Evolutionary conservation across 2,113 vertebrate species (phyloP), one percentile per base, ranked within the genome.

Genomic region (Oryzias woworae): DNA sequence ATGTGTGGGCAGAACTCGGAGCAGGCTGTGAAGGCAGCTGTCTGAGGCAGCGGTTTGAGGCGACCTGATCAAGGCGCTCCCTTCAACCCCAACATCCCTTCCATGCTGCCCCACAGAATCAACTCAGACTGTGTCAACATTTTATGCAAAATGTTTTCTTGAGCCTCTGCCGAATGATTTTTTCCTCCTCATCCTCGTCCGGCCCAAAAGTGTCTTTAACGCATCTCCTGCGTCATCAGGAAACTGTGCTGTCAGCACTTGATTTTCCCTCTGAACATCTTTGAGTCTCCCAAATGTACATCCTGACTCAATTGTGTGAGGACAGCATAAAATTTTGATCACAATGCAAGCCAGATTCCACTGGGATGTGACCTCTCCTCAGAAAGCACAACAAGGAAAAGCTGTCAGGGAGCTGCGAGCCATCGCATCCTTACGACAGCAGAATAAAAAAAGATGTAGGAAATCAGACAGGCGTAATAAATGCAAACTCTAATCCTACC

Each of bases 1-100:
- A 46, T 76, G 76, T 85, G 85, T 84, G 87, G 81, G 85, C 65
- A 77, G 75, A 62, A 71, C 53, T 79, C 36, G 7, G 70, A 71
- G 67, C 83, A 47, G 81, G 79, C 83, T 87, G 83, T 81, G 81
- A 84, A 77, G 76, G 75, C 82, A 84, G 83, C 83, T 80, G 83
- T 84, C 82, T 68, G 61, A 69, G 62, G 78, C 80, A 78, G 78
- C 18, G 68, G 69, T 64, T 63, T 42, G 42, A 78, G 66, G 66
- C 55, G 53, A 66, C 51, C 45, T 14, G 56, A 44, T 44, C 3
- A 14, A 69, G 62, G 63, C 57, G 31, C 53, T 36, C 55, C 52
- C 49, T 70, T 62, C 67, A 74, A 59, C 71, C 64, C 71, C 50
- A 48, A 54, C 63, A 31, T 53, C 43, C 4, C 49, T 60, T 60